Evolutionary conservation across 2,113 vertebrate species (phyloP).

Genomic region (Gadus macrocephalus): DNA sequence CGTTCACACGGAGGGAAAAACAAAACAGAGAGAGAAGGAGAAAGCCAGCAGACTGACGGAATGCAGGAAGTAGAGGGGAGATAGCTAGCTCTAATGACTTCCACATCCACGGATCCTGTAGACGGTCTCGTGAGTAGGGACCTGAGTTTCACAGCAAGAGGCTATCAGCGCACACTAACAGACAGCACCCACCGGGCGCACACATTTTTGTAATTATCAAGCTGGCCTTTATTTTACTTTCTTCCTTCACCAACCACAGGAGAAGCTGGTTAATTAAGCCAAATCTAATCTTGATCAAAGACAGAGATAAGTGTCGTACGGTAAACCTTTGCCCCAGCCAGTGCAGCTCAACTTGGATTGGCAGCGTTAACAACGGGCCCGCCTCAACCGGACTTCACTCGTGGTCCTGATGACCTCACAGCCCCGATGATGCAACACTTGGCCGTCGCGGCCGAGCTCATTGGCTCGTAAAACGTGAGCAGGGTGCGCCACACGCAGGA

Average conservation of each 20-base stretch:
- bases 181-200: constrained; percentile 25
- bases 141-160: not conserved
- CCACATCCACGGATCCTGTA: not conserved
- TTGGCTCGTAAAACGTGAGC: constrained; percentile 38
- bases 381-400: constrained; percentile 10
- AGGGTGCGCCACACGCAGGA: constrained; percentile 46
- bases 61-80: not conserved
- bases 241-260: constrained; percentile 29
- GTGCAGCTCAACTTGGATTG: constrained; percentile 15
- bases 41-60: not conserved
- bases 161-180: constrained; percentile 19
- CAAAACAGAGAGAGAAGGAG: not conserved
- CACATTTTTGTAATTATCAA: constrained; percentile 43
- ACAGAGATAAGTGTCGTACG: constrained; percentile 42
- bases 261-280: constrained; percentile 45
- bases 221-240: constrained; percentile 8
- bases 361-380: constrained; percentile 27
- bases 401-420: constrained; percentile 10
- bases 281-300: constrained; percentile 43
- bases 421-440: constrained; percentile 51
- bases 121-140: not conserved
- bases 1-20: no score
- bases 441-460: constrained; percentile 49
- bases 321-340: constrained; percentile 25
- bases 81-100: not conserved